These are phyloP conservation scores for Rhinolophus sinicus DNA, from an alignment of 2,113 vertebrate species.

Conservation along the genomic window DNA sequence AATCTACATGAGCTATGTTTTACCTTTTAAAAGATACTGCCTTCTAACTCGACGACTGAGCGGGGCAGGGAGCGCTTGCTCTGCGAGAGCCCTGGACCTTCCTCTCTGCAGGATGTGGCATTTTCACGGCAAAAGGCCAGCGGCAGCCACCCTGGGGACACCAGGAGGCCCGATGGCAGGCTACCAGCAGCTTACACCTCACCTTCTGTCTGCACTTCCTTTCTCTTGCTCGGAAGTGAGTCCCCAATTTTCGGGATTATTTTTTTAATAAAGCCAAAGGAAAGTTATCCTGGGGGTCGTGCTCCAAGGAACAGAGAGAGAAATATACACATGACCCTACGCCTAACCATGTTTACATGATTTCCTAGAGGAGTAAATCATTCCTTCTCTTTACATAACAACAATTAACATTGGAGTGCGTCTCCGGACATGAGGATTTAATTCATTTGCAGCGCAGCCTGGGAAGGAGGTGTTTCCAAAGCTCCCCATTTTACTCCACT, in stretches of 20 bases:
- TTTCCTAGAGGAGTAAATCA: neutral
- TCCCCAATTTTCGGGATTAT: neutral
- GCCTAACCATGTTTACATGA: too few species aligned
- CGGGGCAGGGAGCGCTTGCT: neutral
- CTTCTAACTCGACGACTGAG: constrained; percentile 4
- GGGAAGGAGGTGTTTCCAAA: neutral
- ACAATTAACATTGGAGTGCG: fast-evolving
- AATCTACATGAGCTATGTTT: constrained; percentile 70
- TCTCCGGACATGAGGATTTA: fast-evolving
- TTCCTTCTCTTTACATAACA: neutral
- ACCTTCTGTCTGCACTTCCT: neutral
- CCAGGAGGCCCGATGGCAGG: fast-evolving
- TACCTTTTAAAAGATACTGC: constrained; percentile 51
- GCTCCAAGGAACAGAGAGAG: neutral
- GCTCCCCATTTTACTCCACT: neutral
- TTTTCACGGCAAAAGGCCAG: too few species aligned
- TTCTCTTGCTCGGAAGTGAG: neutral
- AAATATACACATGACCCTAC: neutral
- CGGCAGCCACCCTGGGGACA: neutral
- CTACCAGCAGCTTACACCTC: fast-evolving
- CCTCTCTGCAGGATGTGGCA: fast-evolving
- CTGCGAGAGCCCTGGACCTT: fast-evolving
- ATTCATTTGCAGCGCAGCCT: neutral
- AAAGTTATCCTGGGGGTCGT: neutral
- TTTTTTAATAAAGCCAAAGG: neutral